phyloP scores from a whole-genome alignment of 2,797 vertebrate species.

The Smutsia gigantea region DNA sequence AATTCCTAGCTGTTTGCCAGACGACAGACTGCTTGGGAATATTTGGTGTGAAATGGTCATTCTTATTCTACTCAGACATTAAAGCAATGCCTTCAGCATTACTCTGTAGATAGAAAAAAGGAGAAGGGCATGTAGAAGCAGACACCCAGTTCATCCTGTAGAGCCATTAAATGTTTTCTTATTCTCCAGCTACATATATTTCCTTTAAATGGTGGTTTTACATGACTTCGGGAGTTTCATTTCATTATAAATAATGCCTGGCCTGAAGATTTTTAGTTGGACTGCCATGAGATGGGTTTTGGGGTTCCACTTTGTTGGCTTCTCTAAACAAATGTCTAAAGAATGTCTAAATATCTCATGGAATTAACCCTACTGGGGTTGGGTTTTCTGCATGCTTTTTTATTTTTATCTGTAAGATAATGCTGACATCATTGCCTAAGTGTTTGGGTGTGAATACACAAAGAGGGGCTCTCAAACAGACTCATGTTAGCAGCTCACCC shows the following conservation, averaged over 20 bases:
- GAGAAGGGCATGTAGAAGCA: background rate
- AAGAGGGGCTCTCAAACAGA: background rate
- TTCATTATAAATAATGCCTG: background rate
- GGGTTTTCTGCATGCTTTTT: background rate
- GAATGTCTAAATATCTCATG: background rate
- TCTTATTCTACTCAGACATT: background rate
- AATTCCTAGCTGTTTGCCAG: background rate
- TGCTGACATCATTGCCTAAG: background rate
- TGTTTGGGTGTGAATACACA: background rate
- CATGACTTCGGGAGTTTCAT: background rate
- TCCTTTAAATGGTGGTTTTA: background rate
- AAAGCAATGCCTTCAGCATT: background rate
- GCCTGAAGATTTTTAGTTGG: background rate
- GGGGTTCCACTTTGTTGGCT: background rate
- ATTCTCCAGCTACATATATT: background rate
- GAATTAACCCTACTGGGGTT: background rate
- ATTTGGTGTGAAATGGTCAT: constrained; percentile 33
- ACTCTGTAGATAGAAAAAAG: background rate
- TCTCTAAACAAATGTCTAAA: background rate
- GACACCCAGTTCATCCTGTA: background rate
- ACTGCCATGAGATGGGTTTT: background rate
- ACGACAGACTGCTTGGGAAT: background rate
- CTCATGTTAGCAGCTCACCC: background rate
- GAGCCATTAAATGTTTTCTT: background rate
- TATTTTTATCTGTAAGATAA: background rate